Conservation (phyloP, 2,888 invertebrate species). For the Aproaerema taeniolella region DNA sequence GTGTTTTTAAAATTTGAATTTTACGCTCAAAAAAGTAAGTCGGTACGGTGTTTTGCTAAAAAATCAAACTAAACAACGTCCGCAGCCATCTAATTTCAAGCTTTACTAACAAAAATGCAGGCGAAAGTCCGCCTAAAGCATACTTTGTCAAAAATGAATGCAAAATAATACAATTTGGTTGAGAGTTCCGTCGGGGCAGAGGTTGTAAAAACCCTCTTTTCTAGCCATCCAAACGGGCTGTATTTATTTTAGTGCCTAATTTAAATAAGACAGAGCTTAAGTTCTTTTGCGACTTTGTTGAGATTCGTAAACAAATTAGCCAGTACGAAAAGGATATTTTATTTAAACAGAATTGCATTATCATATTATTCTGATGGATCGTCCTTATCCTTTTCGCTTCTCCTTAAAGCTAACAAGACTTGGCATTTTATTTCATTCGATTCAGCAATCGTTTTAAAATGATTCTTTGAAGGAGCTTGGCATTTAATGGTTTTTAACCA, state of each 20-base stretch:
- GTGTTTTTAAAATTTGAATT: background rate
- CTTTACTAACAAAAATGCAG: constrained; percentile 29
- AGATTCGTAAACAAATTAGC: constrained; percentile 67
- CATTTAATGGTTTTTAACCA: too few relatives aligned
- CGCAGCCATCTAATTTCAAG: constrained; percentile 25
- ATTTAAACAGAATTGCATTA: constrained; percentile 31
- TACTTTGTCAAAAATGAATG: constrained; percentile 71
- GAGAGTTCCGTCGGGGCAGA: constrained; percentile 49
- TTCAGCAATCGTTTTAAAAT: too few relatives aligned
- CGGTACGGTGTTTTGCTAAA: constrained; percentile 3
- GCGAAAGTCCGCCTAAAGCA: constrained; percentile 39
- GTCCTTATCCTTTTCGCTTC: constrained; percentile 16
- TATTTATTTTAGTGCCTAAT: constrained; percentile 71
- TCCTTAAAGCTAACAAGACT: too few relatives aligned
- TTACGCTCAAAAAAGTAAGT: background rate
- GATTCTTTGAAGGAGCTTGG: too few relatives aligned
- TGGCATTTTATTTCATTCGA: too few relatives aligned
- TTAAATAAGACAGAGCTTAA: constrained; percentile 70
- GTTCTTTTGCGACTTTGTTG: constrained; percentile 61
- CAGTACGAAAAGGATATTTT: constrained; percentile 44
- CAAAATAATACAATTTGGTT: constrained; percentile 74
- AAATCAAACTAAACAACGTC: constrained; percentile 11
- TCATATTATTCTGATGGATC: constrained; percentile 31
- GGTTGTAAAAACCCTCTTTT: constrained; percentile 53
- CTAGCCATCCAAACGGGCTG: constrained; percentile 47